Evolutionary conservation across 2,888 invertebrate genomes (phyloP), one percentile per base, ranked within the genome.

Genomic region (Monochamus alternatus): DNA sequence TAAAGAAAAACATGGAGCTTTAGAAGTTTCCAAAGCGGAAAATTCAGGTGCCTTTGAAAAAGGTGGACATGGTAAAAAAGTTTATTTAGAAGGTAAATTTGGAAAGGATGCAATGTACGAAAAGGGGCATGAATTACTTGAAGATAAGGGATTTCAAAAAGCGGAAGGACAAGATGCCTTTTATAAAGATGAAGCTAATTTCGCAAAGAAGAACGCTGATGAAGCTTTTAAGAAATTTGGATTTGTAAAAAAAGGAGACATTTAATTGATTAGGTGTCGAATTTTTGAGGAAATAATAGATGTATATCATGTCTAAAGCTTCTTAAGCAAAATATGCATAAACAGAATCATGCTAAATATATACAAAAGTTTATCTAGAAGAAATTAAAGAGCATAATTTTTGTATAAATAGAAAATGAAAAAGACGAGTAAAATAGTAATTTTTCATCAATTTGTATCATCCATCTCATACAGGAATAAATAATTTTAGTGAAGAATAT

Each of bases 1-100:
- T 81, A 94, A 95, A 85, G 94, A 94, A 86, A 94, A 94, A 81
- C 94, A 95, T 83, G 95, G 95, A 59, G 93, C 91, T 5, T 93
- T 92, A 85, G 93, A 95, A 84, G 92, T 74, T 10, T 75, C 70
- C 3, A 78, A 79, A 74, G 78, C 60, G 5, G 73, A 77, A 7
- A 74, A 71, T 32, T 76, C 79, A 22, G 82, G 81, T 3, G 78
- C 14, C 3, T 52, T 58, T 8, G 64, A 75, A n/a, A 75, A 75
- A 22, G 78, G 75, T 9, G 79, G 79, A 1, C 75, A 78, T 38
- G 76, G 74, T 5, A 81, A 81, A 32, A 78, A 80, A 38, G 77
- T 66, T 0, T 81, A 65, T 60, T 73, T 74, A 22, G 73, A 75
- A 31, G 81, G 70, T 5, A 70, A 93, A 83, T 92, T 93, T 77